phyloP scores from a whole-genome alignment of 2,797 vertebrate species.

The Cercopithecus mitis region DNA sequence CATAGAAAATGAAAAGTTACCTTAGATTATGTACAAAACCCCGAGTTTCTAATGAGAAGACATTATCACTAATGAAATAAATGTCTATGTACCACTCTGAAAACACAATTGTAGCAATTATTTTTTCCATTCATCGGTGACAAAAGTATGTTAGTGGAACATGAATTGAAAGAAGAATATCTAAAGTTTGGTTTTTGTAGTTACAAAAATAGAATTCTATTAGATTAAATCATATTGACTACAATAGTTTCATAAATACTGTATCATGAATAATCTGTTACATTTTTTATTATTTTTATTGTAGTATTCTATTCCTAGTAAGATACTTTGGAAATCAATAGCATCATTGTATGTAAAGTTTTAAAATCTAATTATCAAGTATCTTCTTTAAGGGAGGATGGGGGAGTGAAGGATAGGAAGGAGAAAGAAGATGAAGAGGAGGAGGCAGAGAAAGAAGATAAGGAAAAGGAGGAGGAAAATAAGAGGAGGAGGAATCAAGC shows the following conservation, averaged over 20 bases:
- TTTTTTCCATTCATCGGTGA: not conserved
- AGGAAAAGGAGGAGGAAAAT: not conserved
- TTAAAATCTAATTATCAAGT: constrained; percentile 21
- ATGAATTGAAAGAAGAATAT: not conserved
- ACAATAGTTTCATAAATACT: not conserved
- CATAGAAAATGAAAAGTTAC: not conserved
- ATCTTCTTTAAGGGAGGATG: not conserved
- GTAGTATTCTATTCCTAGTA: not conserved
- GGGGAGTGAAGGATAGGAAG: not conserved
- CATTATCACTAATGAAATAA: not conserved
- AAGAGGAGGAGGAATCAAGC: not conserved
- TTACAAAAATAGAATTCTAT: not conserved
- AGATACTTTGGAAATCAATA: constrained; percentile 12
- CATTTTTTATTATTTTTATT: not conserved
- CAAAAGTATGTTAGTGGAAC: not conserved
- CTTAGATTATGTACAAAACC: not conserved
- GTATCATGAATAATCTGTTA: not conserved
- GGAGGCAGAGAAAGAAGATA: not conserved
- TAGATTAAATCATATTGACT: not conserved
- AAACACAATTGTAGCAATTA: not conserved
- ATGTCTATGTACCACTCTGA: not conserved
- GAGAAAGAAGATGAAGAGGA: not conserved
- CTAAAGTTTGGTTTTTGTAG: not conserved
- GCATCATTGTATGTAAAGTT: not conserved
- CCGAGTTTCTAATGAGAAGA: not conserved